Evolutionary conservation across 2,888 invertebrate species (phyloP), one percentile per base, ranked within the genome.

Genomic region (Ophion slaviceki): DNA sequence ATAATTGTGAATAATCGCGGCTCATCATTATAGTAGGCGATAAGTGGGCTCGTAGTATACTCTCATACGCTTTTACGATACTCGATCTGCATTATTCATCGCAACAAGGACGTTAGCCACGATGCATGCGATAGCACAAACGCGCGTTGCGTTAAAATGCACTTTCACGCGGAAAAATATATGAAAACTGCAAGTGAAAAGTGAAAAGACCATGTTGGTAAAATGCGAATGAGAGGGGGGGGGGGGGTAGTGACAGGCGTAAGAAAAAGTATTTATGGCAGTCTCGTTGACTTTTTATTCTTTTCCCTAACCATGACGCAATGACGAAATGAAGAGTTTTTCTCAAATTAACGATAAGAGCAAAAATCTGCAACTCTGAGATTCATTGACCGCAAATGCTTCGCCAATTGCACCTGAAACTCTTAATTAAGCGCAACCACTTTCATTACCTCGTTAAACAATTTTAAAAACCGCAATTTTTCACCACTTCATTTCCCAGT

Each of bases 81-180:
- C 20, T 57, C 74, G 61, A 79, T 75, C 14, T 85, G 66, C 74
- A 85, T 85, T 82, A 85, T 85, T 85, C 85, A 85, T 82, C 71
- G 53, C 14, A 68, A 11, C 82, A 79, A 82, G 82, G 82, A 82
- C 82, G 74, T 40, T 66, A 20, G 68, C 45, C 32, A 11, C 57
- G 57, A 74, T 61, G 74, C 72, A 45, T 67, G 32, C 74, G 71
- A 53, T 28, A 53, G 17, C 28, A n/a, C 24, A 32, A 80, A 32
- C 40, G 53, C 10, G 14, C 36, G 66, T n/a, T 74, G 32, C 17
- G 45, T 57, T 57, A 17, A 32, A 64, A 28, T 61, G 72, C 67
- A 82, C 85, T 85, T 85, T 85, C 85, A 85, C 85, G 75, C 68
- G 85, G 74, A 82, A 85, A 80, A 82, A 83, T 53, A 64, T 57